These are phyloP conservation scores for Laticauda colubrina DNA, from an alignment of 2,113 vertebrate genomes.

Conservation along the genomic window DNA sequence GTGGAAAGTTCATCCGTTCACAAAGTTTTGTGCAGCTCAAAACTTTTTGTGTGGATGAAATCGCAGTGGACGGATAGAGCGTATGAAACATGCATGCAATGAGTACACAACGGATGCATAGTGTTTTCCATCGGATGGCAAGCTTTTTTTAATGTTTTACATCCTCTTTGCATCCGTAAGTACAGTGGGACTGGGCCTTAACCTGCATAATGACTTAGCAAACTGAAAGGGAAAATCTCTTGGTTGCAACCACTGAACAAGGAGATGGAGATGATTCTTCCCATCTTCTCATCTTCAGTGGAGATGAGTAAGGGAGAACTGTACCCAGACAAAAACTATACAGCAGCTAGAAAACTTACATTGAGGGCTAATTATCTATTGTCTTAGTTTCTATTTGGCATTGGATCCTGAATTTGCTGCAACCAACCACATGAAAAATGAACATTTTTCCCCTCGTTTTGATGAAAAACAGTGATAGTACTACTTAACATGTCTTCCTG, in stretches of 20 bases:
- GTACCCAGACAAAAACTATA: neutral
- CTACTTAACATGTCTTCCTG: neutral
- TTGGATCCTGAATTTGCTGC: neutral
- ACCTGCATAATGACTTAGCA: neutral
- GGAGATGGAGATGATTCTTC: neutral
- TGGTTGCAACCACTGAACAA: neutral
- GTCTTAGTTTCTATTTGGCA: neutral
- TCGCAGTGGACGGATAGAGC: too few species aligned
- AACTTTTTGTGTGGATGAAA: too few species aligned
- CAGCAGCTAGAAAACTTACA: neutral
- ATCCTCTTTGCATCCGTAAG: too few species aligned
- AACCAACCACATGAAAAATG: neutral
- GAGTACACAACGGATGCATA: too few species aligned
- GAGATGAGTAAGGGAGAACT: neutral
- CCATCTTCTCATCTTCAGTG: neutral
- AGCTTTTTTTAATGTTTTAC: too few species aligned
- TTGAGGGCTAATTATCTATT: neutral
- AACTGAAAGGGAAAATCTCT: neutral
- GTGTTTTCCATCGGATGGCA: too few species aligned
- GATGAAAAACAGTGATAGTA: neutral
- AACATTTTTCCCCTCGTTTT: neutral
- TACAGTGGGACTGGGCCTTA: too few species aligned
- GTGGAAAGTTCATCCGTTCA: too few species aligned
- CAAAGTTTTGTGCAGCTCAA: too few species aligned
- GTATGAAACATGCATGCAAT: too few species aligned